Evolutionary conservation across 1,140 invertebrate genomes (phyloP), one percentile per base, ranked within the genome.

Genomic region (Tenebrio molitor): DNA sequence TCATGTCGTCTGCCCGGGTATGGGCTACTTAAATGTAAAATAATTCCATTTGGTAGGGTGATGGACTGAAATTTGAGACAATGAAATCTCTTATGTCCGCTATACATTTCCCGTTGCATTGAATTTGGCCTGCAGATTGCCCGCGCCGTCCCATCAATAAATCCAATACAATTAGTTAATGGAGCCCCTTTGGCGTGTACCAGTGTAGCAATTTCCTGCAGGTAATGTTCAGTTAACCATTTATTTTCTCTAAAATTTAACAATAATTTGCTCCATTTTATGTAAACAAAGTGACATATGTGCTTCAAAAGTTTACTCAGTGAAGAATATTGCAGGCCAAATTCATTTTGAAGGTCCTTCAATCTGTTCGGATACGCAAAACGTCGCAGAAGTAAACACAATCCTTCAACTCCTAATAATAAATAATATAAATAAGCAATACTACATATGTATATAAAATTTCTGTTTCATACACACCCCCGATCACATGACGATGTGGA

Each of bases 121-220:
- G 10, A 4, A 66, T 1, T 14, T 5, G 64, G 63, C 10, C 64
- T 42, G n/a, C 44, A 50, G 15, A 50, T 19, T 53, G 41, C n/a
- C n/a, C 72, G 39, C 6, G 63, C 63, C 6, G 67, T 77, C 1
- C 72, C 74, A 71, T 77, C 74, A 12, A 77, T 77, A 62, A 77
- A 76, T n/a, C 64, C 76, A 63, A 72, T 72, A 39, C 74, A 75
- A 42, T 75, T 77, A 3, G 14, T 39, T 23, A 72, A 64, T 8
- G 72, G 29, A 19, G 25, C 63, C 12, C 72, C 72, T 72, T 72
- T 76, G 36, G n/a, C 41, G 14, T 15, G 42, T 67, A 72, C 36
- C 34, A 72, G 17, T 39, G 6, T 10, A 10, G 64, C 16, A 72
- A 69, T 72, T 15, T 63, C 15, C 36, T 34, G 10, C n/a, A 74